phyloP scores from a whole-genome alignment of 2,797 vertebrate genomes.

The Limnodromus scolopaceus region DNA sequence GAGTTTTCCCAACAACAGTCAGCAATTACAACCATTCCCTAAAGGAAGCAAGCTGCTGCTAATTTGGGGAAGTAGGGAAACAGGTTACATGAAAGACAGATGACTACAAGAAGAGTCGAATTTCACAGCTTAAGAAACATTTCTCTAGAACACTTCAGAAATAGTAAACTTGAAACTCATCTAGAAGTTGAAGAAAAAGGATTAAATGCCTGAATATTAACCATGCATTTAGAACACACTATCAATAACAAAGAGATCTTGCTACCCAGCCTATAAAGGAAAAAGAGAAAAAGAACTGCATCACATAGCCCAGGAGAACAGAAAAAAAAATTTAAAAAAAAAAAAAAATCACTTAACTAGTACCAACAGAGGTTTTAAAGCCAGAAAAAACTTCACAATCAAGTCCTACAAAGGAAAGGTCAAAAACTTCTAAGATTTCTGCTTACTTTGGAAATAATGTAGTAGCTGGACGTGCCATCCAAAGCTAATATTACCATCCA shows the following conservation, averaged over 20 bases:
- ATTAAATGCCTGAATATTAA: not conserved
- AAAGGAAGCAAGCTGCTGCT: conserved; percentile 8
- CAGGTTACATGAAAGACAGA: not conserved
- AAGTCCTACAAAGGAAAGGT: not conserved
- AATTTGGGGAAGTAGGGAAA: not conserved
- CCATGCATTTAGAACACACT: not conserved
- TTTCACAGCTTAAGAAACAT: not conserved
- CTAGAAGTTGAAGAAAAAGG: not conserved
- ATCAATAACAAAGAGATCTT: not conserved
- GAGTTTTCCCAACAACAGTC: not conserved
- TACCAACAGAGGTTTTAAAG: not conserved
- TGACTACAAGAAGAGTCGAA: not conserved
- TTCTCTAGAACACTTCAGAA: not conserved
- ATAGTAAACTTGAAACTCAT: not conserved
- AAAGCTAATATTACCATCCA: not conserved
- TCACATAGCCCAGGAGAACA: not conserved
- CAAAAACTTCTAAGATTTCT: not conserved
- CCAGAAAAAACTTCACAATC: not conserved
- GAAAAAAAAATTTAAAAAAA: not conserved
- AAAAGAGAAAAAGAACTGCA: not conserved
- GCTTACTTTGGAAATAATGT: not conserved
- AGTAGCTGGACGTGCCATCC: not conserved
- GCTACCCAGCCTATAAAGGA: not conserved
- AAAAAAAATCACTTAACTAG: not conserved
- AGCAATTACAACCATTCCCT: not conserved